Conservation (phyloP, 2,113 vertebrate genomes). For the Otus sunia region DNA sequence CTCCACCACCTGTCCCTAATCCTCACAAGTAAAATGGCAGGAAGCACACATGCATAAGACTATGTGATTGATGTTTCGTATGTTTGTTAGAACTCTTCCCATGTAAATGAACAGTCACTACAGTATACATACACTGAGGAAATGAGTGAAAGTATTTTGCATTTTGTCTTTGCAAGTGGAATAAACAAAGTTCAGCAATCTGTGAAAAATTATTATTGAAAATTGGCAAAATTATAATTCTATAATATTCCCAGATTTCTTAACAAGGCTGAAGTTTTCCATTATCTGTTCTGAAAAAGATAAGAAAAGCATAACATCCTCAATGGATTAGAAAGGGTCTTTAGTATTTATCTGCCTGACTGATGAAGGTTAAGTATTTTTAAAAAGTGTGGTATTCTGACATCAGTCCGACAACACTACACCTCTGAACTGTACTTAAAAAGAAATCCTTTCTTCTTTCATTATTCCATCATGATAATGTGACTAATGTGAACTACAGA, state of each 20-base stretch:
- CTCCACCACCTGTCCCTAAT: neutral
- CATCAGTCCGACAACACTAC: conserved; percentile 59
- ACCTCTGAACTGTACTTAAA: conserved; percentile 66
- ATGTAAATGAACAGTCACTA: neutral
- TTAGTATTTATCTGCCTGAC: conserved; percentile 68
- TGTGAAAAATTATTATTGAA: neutral
- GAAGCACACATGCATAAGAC: neutral
- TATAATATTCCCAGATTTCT: conserved; percentile 33
- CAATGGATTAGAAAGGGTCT: conserved; percentile 56
- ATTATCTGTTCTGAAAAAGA: conserved; percentile 47
- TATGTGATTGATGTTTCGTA: neutral
- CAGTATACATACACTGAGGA: neutral
- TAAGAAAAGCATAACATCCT: conserved; percentile 39
- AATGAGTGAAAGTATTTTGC: neutral
- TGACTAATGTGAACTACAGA: conserved; percentile 48
- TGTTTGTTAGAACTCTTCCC: neutral
- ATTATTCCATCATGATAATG: conserved; percentile 60
- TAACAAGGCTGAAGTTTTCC: conserved; percentile 62
- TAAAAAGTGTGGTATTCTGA: conserved; percentile 63
- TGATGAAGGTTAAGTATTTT: conserved; percentile 70
- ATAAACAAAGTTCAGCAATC: neutral
- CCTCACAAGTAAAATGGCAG: neutral
- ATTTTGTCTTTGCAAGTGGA: neutral
- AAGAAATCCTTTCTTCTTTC: conserved; percentile 45
- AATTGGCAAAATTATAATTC: neutral